phyloP scores from a whole-genome alignment of 2,888 invertebrate species.

The Trimorus sp. region DNA sequence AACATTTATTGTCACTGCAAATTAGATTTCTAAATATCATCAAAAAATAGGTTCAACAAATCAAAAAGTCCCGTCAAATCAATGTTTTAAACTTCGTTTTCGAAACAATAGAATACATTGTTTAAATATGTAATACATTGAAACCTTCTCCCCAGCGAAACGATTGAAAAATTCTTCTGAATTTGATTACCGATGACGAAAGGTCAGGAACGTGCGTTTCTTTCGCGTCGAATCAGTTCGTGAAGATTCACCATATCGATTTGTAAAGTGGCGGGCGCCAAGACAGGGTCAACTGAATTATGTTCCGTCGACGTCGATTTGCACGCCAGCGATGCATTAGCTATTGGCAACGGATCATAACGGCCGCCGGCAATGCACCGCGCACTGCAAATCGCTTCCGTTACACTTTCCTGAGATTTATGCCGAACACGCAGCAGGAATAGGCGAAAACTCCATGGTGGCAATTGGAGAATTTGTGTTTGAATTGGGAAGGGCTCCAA shows the following conservation, averaged over 20 bases:
- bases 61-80: no score
- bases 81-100: no score
- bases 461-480: conserved; percentile 68
- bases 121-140: no score
- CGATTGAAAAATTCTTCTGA: background rate
- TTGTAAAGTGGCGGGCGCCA: conserved; percentile 69
- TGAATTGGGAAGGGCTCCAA: conserved; percentile 69
- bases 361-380: conserved; percentile 73
- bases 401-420: conserved; percentile 75
- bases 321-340: conserved; percentile 76
- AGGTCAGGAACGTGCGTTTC: background rate
- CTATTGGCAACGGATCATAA: conserved; percentile 77
- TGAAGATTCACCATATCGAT: conserved; percentile 72
- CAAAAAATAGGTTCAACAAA: no score
- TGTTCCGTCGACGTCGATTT: conserved; percentile 75
- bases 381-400: conserved; percentile 75
- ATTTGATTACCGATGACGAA: background rate
- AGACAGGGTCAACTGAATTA: conserved; percentile 75
- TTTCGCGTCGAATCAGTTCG: conserved; percentile 50
- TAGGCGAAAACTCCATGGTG: conserved; percentile 61
- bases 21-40: no score
- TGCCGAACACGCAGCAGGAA: conserved; percentile 67
- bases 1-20: no score
- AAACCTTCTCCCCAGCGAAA: no score
- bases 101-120: no score